Evolutionary conservation across 2,797 vertebrate species (phyloP), one percentile per base, ranked within the genome.

Genomic region (Danio kyathit): DNA sequence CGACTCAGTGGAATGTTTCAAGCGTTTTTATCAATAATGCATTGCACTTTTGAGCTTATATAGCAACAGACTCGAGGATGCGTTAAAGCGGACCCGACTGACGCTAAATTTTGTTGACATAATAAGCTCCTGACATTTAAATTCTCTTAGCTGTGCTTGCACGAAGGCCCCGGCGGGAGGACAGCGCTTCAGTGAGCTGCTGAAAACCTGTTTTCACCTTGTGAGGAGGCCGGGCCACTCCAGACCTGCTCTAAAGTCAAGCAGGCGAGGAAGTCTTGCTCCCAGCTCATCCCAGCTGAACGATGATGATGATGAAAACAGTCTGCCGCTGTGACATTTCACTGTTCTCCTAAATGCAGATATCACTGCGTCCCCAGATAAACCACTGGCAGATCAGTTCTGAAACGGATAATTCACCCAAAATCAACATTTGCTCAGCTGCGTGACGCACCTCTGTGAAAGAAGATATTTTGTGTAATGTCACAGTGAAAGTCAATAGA

Each of bases 51-150:
- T 12, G 13, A 70, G 63, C 67, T 63, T 41, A 54, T 29, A 29
- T 70, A 69, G 60, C 74, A 56, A 43, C 54, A 17, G 17, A 76
- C 46, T 48, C 61, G 60, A 17, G 21, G 21, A 65, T 74, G 69
- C 75, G 41, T 69, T 48, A 54, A 79, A 81, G 60, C 74, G 38
- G 46, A 64, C 43, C 41, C 9, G 38, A 65, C 66, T 82, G 59
- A 77, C 43, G 71, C 74, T 79, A 78, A 82, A 84, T 69, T 81
- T 70, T 76, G 56, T 38, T 11, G 8, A 82, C 67, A 78, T 81
- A 80, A 87, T 81, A 84, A 89, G 84, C 85, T 88, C 85, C 85
- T 88, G 74, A 86, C 85, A 65, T 77, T 85, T 82, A 61, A 81
- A 81, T 63, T 81, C 71, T 64, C 21, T 60, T 48, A 44, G 56